These are phyloP conservation scores for Ceratina japonica DNA, from an alignment of 1,140 invertebrate species.

Conservation along the genomic window DNA sequence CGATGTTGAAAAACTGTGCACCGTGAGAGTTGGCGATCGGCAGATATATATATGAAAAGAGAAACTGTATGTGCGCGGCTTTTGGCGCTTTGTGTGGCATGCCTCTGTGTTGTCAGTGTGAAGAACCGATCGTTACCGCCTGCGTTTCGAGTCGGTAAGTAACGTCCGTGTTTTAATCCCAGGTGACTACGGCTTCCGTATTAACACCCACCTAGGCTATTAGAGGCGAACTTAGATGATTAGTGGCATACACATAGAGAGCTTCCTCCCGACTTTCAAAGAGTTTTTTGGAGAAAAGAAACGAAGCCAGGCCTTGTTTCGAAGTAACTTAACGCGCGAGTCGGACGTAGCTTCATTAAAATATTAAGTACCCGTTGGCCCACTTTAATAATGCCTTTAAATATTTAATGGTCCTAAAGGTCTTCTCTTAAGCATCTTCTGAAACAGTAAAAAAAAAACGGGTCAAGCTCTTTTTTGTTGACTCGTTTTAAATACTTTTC, in stretches of 20 bases:
- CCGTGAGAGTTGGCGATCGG: constrained; percentile 34
- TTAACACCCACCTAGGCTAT: constrained; percentile 53
- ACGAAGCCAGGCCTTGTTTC: background rate
- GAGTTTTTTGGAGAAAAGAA: background rate
- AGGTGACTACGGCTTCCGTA: constrained; percentile 53
- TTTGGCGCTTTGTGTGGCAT: constrained; percentile 52
- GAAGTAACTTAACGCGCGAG: background rate
- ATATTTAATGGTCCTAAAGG: no score
- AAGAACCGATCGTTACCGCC: constrained; percentile 56
- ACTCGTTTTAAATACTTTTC: no score
- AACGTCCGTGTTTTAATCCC: constrained; percentile 52
- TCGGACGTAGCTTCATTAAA: background rate
- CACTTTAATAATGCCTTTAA: background rate
- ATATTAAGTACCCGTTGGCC: background rate
- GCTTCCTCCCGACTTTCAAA: constrained; percentile 29
- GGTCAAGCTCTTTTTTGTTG: no score
- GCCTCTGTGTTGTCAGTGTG: constrained; percentile 48
- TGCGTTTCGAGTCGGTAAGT: constrained; percentile 54
- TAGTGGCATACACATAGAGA: constrained; percentile 41
- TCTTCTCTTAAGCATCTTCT: no score
- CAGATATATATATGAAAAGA: background rate
- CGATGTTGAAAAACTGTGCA: background rate
- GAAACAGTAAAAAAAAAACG: no score
- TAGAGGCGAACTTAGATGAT: constrained; percentile 48
- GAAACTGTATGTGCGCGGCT: constrained; percentile 6